These are phyloP conservation scores for Spatula clypeata DNA, from an alignment of 2,797 vertebrate species.

Conservation along the genomic window DNA sequence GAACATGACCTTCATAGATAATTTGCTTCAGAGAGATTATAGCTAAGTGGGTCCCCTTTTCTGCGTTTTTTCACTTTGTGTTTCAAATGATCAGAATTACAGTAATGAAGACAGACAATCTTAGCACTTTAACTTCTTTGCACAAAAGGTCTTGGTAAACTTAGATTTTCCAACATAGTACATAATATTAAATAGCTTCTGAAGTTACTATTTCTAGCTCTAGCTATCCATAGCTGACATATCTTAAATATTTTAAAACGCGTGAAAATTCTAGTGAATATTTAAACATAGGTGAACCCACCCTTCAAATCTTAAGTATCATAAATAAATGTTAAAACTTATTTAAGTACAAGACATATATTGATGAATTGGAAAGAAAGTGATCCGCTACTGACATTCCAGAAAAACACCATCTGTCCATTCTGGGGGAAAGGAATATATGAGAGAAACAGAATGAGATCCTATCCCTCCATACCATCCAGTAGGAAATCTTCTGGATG, in stretches of 20 bases:
- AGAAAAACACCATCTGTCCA: neutral
- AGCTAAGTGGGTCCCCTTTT: neutral
- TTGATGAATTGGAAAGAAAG: constrained; percentile 22
- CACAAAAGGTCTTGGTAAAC: neutral
- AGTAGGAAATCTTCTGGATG: neutral
- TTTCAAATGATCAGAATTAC: constrained; percentile 11
- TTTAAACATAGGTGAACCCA: constrained; percentile 3
- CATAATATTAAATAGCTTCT: neutral
- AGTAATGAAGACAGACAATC: neutral
- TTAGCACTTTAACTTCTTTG: neutral
- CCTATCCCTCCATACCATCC: neutral
- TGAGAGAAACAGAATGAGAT: neutral
- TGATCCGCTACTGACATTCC: neutral
- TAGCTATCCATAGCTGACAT: neutral
- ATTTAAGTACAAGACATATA: neutral
- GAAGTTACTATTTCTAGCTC: neutral
- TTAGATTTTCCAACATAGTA: neutral
- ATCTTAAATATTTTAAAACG: constrained; percentile 9
- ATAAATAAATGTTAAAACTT: neutral
- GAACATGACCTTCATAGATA: neutral
- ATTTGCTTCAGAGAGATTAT: neutral
- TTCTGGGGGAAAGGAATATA: neutral
- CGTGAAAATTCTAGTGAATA: neutral
- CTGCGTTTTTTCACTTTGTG: neutral
- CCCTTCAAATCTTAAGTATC: neutral